A percentile compares a stretch with the other conserved stretches of the same genome.
Conservation (phyloP, 2,797 vertebrate species). For the Aulostomus chinensis region DNA sequence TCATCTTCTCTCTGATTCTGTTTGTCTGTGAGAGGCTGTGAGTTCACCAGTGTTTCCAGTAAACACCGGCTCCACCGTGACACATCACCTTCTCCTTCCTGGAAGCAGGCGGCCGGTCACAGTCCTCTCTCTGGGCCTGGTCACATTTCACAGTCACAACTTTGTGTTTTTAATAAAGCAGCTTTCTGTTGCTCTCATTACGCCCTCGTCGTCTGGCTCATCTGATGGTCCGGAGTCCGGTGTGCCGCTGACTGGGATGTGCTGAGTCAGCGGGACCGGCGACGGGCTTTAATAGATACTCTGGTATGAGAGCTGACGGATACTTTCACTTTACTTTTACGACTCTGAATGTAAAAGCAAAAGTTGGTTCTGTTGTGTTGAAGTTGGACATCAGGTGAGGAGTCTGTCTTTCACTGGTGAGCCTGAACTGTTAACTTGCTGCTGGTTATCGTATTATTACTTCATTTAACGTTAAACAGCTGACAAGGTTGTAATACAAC, state of each 20-base stretch:
- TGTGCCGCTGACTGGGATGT: slow-evolving; percentile 7
- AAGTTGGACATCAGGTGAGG: too few species aligned
- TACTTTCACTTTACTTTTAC: too few species aligned
- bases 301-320: too few species aligned
- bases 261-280: slow-evolving; percentile 54
- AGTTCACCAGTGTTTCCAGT: slow-evolving; percentile 54
- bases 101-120: slow-evolving; percentile 42
- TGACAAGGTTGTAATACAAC: too few species aligned
- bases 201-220: slow-evolving; percentile 40
- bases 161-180: slow-evolving; percentile 44
- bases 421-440: too few species aligned
- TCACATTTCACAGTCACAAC: slow-evolving; percentile 28
- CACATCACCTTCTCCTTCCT: slow-evolving; percentile 54
- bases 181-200: slow-evolving; percentile 53
- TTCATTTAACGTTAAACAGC: too few species aligned
- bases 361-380: too few species aligned
- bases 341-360: too few species aligned
- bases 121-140: slow-evolving; percentile 10
- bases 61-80: slow-evolving; percentile 38
- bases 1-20: too few species aligned
- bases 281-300: slow-evolving; percentile 49
- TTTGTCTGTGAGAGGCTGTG: not conserved
- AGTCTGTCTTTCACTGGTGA: too few species aligned
- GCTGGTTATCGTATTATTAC: too few species aligned
- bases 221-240: slow-evolving; percentile 55